Evolutionary conservation across 2,797 vertebrate species (phyloP).

Genomic region (Eospalax fontanierii): DNA sequence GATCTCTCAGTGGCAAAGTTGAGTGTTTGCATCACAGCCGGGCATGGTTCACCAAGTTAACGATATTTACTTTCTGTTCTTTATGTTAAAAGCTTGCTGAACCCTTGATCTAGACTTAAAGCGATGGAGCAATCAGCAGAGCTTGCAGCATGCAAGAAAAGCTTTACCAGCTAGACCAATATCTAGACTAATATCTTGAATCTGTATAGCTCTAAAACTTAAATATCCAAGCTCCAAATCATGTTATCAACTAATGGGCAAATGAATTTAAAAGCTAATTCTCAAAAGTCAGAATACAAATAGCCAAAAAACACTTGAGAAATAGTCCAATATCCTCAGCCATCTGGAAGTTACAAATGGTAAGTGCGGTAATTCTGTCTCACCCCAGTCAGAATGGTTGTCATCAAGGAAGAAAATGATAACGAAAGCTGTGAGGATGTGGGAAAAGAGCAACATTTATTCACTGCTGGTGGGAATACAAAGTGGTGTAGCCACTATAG

Average conservation of each 20-base stretch:
- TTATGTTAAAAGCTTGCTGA: slow-evolving; percentile 3
- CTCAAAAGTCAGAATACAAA: background rate
- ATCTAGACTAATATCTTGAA: background rate
- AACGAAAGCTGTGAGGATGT: background rate
- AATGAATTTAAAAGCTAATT: background rate
- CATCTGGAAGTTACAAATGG: background rate
- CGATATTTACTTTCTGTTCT: background rate
- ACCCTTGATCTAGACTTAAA: slow-evolving; percentile 14
- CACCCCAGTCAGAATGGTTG: background rate
- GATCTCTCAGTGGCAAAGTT: background rate
- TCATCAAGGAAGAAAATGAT: background rate
- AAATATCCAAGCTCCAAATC: background rate
- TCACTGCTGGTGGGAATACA: background rate
- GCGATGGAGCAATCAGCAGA: background rate
- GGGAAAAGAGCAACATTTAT: no score
- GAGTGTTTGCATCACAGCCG: background rate
- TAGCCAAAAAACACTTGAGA: background rate
- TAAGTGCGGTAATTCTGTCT: background rate
- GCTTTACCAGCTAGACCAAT: background rate
- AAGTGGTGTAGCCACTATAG: background rate
- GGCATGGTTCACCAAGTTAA: background rate
- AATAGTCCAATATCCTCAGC: no score
- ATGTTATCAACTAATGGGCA: background rate
- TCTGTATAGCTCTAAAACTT: background rate
- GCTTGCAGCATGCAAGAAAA: background rate